Evolutionary conservation across 2,888 invertebrate genomes (phyloP), one percentile per base, ranked within the genome.

Genomic region (Linnaemya vulpina): DNA sequence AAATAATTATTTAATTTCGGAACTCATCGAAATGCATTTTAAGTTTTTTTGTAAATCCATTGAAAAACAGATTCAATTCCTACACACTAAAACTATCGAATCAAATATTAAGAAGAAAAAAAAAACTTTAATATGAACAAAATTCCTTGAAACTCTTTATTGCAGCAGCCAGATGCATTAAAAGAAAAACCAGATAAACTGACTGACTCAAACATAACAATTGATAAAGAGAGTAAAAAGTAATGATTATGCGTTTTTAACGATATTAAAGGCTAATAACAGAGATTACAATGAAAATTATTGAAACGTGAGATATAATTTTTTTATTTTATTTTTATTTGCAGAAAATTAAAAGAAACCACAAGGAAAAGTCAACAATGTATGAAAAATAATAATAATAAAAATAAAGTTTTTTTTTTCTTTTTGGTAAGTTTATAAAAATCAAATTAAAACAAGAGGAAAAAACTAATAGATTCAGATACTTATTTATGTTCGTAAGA

Each of bases 201-300:
- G 46, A 76, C 75, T 53, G 62, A 30, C 68, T 15, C 70, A n/a
- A 82, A 49, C 73, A 83, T 73, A 80, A 80, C 83, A 83, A 85
- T 79, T 79, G 82, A 83, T 77, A 84, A 86, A 74, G 71, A 71
- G 75, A 86, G 60, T 82, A 71, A 86, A 87, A 84, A 85, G 79
- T 87, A 84, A 87, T 80, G 87, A 84, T 88, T 86, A 88, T 87
- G 87, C 84, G 82, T 88, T 87, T 87, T 87, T 88, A 84, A 88
- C 87, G 87, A 87, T 87, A 84, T 87, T 86, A 86, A 87, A 87
- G 80, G 65, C 83, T 82, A 85, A 85, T 85, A 85, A 85, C 81
- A 84, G 80, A 81, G 84, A 86, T 84, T 84, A 79, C 82, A 46
- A 63, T 83, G 78, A 82, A 85, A 85, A 85, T 85, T 75, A 82